Percentiles rank a stretch among this genome's conserved stretches.
Evolutionary conservation across 2,113 vertebrate species (phyloP).

Genomic region (Campylomormyrus numenius): DNA sequence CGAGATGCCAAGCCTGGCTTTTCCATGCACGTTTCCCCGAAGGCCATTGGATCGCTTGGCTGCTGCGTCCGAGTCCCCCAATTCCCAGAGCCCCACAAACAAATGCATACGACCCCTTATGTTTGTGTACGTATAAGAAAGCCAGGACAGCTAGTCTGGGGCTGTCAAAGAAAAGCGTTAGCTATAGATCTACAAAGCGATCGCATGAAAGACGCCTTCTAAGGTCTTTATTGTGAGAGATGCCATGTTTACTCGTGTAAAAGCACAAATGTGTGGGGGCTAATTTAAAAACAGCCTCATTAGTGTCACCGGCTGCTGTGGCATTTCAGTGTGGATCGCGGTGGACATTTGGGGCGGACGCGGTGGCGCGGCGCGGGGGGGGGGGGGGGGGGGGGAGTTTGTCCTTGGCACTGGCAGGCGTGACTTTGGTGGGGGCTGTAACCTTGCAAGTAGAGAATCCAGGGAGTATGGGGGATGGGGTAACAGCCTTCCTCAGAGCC

Average conservation of each 20-base stretch:
- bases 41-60: neutral
- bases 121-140: neutral
- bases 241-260: neutral
- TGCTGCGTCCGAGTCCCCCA: neutral
- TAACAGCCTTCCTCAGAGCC: neutral
- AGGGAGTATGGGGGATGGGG: neutral
- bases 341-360: neutral
- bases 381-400: neutral
- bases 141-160: neutral
- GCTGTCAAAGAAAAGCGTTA: neutral
- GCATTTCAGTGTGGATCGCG: neutral
- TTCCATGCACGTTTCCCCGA: neutral
- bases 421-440: neutral
- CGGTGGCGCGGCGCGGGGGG: no score
- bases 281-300: neutral
- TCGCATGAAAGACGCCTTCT: neutral
- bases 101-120: neutral
- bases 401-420: neutral
- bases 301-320: neutral
- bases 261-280: neutral
- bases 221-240: neutral
- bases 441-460: constrained; percentile 15
- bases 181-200: neutral
- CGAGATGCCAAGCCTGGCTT: neutral
- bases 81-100: neutral